phyloP scores from a whole-genome alignment of 2,888 invertebrate species.

The Heliconius aoede region DNA sequence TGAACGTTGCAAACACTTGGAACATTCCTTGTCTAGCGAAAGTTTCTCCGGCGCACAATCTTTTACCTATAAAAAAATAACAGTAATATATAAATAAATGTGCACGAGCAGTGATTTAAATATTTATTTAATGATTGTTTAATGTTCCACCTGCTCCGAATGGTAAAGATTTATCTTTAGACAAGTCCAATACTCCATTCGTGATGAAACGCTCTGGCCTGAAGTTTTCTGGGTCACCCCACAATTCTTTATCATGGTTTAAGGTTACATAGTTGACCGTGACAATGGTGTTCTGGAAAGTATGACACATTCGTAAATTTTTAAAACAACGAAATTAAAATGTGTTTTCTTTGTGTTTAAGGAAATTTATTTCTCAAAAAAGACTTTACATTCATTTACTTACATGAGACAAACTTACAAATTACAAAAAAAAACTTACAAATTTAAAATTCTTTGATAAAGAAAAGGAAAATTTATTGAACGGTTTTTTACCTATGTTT shows the following conservation, averaged over 20 bases:
- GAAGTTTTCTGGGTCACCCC: slow-evolving; percentile 87
- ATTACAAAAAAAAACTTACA: no score
- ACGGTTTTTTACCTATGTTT: no score
- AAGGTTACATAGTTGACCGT: slow-evolving; percentile 81
- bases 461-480: no score
- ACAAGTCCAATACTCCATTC: slow-evolving; percentile 79
- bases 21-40: slow-evolving; percentile 87
- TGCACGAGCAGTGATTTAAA: not conserved
- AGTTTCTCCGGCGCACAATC: slow-evolving; percentile 89
- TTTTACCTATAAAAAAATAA: slow-evolving; percentile 77
- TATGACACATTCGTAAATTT: not conserved
- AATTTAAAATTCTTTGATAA: no score
- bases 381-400: no score
- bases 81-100: not conserved
- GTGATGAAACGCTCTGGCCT: slow-evolving; percentile 86
- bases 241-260: slow-evolving; percentile 83
- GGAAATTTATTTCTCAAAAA: no score
- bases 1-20: slow-evolving; percentile 82
- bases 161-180: slow-evolving; percentile 84
- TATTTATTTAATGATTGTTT: not conserved
- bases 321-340: no score
- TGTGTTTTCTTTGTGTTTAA: no score
- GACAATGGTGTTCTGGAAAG: slow-evolving; percentile 78
- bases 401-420: no score
- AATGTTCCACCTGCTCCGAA: slow-evolving; percentile 85